Evolutionary conservation across 2,797 vertebrate species (phyloP).

Genomic region (Acipenser transmontanus): DNA sequence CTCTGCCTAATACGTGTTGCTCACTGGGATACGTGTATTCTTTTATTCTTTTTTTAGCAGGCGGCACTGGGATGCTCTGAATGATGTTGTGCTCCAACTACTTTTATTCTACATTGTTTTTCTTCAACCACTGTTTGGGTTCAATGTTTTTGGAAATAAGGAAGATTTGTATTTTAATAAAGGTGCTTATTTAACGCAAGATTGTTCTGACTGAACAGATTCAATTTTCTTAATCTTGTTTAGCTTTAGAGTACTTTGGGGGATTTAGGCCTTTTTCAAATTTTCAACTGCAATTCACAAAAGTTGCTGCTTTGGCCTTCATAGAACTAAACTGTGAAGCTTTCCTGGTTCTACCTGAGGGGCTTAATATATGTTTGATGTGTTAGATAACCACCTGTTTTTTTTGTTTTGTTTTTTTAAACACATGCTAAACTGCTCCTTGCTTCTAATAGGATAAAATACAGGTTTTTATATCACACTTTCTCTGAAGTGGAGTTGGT

Average conservation of each 20-base stretch:
- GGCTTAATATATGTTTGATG: conserved; percentile 67
- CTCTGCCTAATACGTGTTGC: too few species aligned
- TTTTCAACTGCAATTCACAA: conserved; percentile 57
- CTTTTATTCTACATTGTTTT: too few species aligned
- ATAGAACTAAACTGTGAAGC: conserved; percentile 52
- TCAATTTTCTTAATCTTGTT: conserved; percentile 79
- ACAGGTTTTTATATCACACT: conserved; percentile 42
- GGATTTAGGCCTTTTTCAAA: conserved; percentile 50
- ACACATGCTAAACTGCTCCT: conserved; percentile 49
- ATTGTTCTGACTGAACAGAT: conserved; percentile 51
- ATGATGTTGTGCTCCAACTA: too few species aligned
- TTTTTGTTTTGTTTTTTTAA: conserved; percentile 21
- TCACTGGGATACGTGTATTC: too few species aligned
- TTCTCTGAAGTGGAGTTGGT: conserved; percentile 40
- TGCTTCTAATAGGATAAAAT: conserved; percentile 58
- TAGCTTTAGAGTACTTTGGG: conserved; percentile 73
- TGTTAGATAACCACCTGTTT: conserved; percentile 59
- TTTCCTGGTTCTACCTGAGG: conserved; percentile 50
- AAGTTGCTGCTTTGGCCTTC: conserved; percentile 53
- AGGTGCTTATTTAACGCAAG: too few species aligned
- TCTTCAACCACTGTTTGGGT: too few species aligned
- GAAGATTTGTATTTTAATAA: too few species aligned
- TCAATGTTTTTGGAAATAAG: too few species aligned
- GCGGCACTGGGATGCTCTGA: too few species aligned
- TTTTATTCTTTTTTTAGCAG: too few species aligned